phyloP scores from a whole-genome alignment of 2,797 vertebrate species.

The Catharus ustulatus region DNA sequence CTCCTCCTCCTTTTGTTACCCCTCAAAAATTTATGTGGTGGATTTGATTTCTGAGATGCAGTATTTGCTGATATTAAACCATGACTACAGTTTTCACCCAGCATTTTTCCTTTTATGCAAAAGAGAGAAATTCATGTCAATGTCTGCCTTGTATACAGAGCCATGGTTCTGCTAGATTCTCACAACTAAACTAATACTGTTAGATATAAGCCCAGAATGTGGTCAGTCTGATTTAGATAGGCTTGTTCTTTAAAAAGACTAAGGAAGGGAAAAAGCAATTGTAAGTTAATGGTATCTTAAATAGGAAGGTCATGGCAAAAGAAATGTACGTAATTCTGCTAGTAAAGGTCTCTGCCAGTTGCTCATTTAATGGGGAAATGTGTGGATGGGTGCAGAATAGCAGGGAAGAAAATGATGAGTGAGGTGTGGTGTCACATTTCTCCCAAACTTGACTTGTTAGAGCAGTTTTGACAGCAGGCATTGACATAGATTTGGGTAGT shows the following conservation, averaged over 20 bases:
- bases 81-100: neutral
- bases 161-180: neutral
- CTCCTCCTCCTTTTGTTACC: neutral
- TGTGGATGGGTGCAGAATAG: neutral
- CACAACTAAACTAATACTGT: neutral
- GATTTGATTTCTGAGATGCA: neutral
- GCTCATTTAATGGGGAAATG: neutral
- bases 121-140: neutral
- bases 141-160: neutral
- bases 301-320: neutral
- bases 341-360: neutral
- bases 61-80: neutral
- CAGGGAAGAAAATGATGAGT: neutral
- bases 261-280: neutral
- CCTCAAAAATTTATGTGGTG: neutral
- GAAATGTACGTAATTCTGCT: neutral
- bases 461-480: neutral
- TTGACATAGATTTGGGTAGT: neutral
- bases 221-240: neutral
- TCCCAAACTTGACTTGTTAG: neutral
- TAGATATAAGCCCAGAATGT: neutral
- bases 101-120: neutral
- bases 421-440: neutral
- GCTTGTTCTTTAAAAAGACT: neutral
- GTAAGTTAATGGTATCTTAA: neutral